Evolutionary conservation across 2,113 vertebrate genomes (phyloP), one percentile per base, ranked within the genome.

Genomic region (Mobula birostris): DNA sequence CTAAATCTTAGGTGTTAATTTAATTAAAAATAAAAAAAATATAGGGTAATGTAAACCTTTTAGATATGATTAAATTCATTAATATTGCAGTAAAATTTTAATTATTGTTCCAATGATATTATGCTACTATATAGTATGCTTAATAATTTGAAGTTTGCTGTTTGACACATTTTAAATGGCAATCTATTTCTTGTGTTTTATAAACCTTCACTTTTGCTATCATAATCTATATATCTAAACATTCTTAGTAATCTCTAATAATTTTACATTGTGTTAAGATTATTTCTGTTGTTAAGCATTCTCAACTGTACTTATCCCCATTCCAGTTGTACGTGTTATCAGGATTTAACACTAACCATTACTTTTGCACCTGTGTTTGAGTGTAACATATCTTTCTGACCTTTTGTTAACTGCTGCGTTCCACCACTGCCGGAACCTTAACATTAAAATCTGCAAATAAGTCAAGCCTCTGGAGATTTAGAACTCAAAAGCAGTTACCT

Each of bases 371-470:
- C 94, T 94, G 94, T 91, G 82, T 77, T 94, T 88, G 74, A 29
- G 56, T 90, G 94, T 94, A 94, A 94, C n/a, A 58, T 61, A 94
- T 94, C 94, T 92, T 88, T 32, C 56, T 94, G 94, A 94, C 87
- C 94, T 94, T 91, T 92, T 94, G 94, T 94, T 94, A 80, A 94
- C 94, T 92, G 94, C 94, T 94, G 36, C 74, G 32, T 92, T 93
- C 94, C 94, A 92, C 74, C 74, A 93, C 58, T 92, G 58, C 72
- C 94, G 68, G 94, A 76, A 93, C 78, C 94, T 80, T 63, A 93
- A 92, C 74, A 79, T 74, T 68, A 91, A 77, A 91, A 94, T 94
- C 77, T 70, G 87, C 63, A 91, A 72, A 61, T 94, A 91, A 94
- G 90, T 36, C 24, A 29, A 79, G 15, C 88, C 90, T 94, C 85